Base-by-base conservation (phyloP, 2,797 vertebrate genomes). In the Sparus aurata region DNA sequence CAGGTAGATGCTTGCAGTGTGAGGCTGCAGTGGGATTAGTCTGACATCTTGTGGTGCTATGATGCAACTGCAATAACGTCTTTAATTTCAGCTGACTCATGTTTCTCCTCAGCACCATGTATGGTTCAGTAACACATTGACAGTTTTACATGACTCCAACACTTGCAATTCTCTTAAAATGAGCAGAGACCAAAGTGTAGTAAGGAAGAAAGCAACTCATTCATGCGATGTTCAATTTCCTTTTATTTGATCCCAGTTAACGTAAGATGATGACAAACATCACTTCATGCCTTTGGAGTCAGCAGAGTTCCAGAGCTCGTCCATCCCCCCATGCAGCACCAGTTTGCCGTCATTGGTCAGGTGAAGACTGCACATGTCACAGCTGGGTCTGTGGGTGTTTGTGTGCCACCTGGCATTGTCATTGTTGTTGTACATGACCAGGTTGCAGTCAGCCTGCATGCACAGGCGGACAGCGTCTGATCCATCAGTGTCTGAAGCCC, bases 361-460 rank as follows among this genome's bases (percentile, higher is more conserved):
- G 0, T 59, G 15, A 3, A 86, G 34, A 47, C 61, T 64, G 10
- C 77, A 75, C 73, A 45, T 47, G 18, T 65, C 50, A 12, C 12
- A 4, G 3, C 0, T 15, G 17, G 25, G 0, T n/a, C 0, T 27
- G 11, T 0, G n/a, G 0, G 78, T 3, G 62, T 63, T 22, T 27
- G 82, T 87, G 8, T 38, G 6, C 90, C 86, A 91, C 9, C 0
- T 25, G 22, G 81, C 1, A 0, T 0, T 0, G 0, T 2, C 2
- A 0, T 0, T 0, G 2, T 75, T 7, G 80, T 10, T 83, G 61
- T 91, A 92, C 73, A 88, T 80, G 49, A 90, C 87, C 80, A 92
- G 85, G 85, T 91, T 90, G 71, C 87, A 84, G 79, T 92, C 85
- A 0, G 1, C 12, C 84, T 92, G 89, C 87, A 91, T 80, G 75